phyloP scores from a whole-genome alignment of 1,140 invertebrate species.

The Formica selysi region DNA sequence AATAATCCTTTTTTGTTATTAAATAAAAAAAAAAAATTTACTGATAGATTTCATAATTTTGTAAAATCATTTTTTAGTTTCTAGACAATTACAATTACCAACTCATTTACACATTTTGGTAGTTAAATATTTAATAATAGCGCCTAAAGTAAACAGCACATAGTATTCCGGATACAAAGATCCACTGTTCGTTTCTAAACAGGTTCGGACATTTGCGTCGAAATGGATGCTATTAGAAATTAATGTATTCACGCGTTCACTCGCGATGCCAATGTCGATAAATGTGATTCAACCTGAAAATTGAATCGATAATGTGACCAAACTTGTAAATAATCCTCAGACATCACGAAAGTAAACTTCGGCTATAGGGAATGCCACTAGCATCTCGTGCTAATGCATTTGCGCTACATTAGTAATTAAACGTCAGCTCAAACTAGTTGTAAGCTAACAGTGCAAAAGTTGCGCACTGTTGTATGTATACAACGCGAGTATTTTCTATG shows the following conservation, averaged over 20 bases:
- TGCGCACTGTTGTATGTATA: slow-evolving; percentile 5
- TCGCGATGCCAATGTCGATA: neutral
- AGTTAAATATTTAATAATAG: neutral
- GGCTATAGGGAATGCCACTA: neutral
- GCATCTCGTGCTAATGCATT: slow-evolving; percentile 55
- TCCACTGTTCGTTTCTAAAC: neutral
- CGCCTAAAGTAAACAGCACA: neutral
- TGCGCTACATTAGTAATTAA: slow-evolving; percentile 26
- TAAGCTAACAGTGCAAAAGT: slow-evolving; percentile 21
- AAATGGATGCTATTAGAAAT: slow-evolving; percentile 33
- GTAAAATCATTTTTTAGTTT: neutral
- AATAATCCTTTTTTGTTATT: neutral
- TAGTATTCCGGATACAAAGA: neutral
- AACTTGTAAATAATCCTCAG: slow-evolving; percentile 64
- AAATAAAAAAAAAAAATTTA: neutral
- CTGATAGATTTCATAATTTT: neutral
- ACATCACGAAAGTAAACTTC: slow-evolving; percentile 49
- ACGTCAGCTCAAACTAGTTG: neutral
- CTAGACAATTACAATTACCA: neutral
- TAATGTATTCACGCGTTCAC: slow-evolving; percentile 60
- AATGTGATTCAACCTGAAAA: slow-evolving; percentile 16
- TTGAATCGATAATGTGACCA: slow-evolving; percentile 11
- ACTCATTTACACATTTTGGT: neutral
- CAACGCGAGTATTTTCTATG: neutral
- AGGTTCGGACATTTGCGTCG: slow-evolving; percentile 42